These are phyloP conservation scores for Drosophila borealis DNA, from an alignment of 2,888 invertebrate species.

Conservation along the genomic window DNA sequence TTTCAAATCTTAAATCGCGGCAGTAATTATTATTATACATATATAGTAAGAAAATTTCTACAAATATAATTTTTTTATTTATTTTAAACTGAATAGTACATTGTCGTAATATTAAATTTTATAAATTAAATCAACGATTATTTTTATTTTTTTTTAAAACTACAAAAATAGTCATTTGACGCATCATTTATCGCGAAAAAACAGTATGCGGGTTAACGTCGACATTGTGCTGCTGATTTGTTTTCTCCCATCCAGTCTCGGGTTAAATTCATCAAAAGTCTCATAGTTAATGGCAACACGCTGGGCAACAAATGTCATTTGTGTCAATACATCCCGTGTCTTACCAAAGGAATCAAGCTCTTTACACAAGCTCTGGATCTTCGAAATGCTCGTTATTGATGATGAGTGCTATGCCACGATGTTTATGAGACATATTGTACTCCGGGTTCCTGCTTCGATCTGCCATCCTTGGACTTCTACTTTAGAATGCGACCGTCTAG, in stretches of 20 bases:
- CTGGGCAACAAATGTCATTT: slow-evolving; percentile 93
- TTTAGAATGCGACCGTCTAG: neutral
- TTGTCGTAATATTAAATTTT: neutral
- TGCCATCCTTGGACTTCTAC: slow-evolving; percentile 6
- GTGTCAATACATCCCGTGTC: slow-evolving; percentile 91
- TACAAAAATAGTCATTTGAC: slow-evolving; percentile 1
- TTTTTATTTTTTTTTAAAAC: no score
- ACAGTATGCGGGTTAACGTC: slow-evolving; percentile 93
- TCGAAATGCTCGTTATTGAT: slow-evolving; percentile 95
- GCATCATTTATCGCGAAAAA: slow-evolving; percentile 86
- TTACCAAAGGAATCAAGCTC: slow-evolving; percentile 90
- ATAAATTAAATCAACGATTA: no score
- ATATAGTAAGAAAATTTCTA: neutral
- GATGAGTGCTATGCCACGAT: slow-evolving; percentile 93
- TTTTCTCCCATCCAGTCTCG: slow-evolving; percentile 93
- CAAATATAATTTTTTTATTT: no score
- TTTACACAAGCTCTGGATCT: slow-evolving; percentile 91
- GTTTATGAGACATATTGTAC: slow-evolving; percentile 93
- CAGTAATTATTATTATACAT: no score
- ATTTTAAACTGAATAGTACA: no score
- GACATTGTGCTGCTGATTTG: slow-evolving; percentile 96
- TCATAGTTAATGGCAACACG: slow-evolving; percentile 95
- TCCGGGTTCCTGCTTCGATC: slow-evolving; percentile 82
- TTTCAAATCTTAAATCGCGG: no score
- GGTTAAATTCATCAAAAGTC: slow-evolving; percentile 92